A percentile compares a stretch with the other conserved stretches of the same genome.
These are phyloP conservation scores for Drosophila limbata DNA, from an alignment of 2,888 invertebrate genomes.

Conservation along the genomic window DNA sequence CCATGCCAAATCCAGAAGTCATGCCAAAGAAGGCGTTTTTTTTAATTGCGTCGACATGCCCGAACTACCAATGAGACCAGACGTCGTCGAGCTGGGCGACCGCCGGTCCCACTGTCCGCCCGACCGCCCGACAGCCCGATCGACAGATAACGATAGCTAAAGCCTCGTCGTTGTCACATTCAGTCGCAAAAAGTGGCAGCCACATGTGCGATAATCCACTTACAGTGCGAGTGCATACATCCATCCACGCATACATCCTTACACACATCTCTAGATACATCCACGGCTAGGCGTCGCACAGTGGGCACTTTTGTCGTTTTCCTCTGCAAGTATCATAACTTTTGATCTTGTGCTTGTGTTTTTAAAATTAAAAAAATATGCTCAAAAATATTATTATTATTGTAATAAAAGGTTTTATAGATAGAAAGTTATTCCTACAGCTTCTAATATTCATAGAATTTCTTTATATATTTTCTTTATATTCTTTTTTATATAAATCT, in stretches of 20 bases:
- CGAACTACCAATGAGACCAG: slow-evolving; percentile 79
- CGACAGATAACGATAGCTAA: slow-evolving; percentile 54
- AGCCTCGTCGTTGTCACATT: slow-evolving; percentile 29
- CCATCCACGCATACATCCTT: slow-evolving; percentile 12
- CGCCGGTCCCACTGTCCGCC: slow-evolving; percentile 29
- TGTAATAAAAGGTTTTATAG: no score
- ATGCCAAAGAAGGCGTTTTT: slow-evolving; percentile 83
- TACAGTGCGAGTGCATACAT: slow-evolving; percentile 26
- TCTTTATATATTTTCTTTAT: no score
- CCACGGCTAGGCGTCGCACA: slow-evolving; percentile 9
- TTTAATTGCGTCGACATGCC: slow-evolving; percentile 83
- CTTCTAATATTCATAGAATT: no score
- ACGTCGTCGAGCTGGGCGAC: slow-evolving; percentile 63
- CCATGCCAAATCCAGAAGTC: slow-evolving; percentile 73
- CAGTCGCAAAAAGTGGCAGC: slow-evolving; percentile 56
- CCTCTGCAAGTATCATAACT: neutral
- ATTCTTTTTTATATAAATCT: no score
- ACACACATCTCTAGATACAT: neutral
- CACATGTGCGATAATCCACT: slow-evolving; percentile 61
- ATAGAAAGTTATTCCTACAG: no score
- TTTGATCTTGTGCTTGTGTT: no score
- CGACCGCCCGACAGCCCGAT: slow-evolving; percentile 47
- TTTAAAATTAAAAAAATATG: no score
- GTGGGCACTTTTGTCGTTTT: neutral
- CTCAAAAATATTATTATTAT: no score